A percentile compares a stretch with the other conserved stretches of the same genome.
phyloP scores from a whole-genome alignment of 2,797 vertebrate species.

The Arnoldichthys spilopterus region DNA sequence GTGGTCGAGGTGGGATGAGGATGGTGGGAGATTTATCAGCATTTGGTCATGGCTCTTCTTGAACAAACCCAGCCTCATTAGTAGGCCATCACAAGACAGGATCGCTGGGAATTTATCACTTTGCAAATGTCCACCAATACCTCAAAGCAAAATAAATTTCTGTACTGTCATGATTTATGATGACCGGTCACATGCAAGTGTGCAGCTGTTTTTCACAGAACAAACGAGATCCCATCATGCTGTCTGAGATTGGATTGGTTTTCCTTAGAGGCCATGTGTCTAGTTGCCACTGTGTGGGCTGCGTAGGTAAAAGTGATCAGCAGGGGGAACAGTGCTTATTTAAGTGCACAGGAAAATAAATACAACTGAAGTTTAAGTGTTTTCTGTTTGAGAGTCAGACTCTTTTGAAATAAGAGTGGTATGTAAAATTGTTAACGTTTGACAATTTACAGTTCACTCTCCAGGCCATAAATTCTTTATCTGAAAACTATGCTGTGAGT shows the following conservation, averaged over 20 bases:
- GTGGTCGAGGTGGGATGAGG: constrained; percentile 41
- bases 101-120: constrained; percentile 20
- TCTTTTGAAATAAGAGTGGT: too few relatives aligned
- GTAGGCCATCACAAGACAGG: constrained; percentile 14
- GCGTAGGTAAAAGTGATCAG: neutral
- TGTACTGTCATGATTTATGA: constrained; percentile 16
- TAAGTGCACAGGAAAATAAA: constrained; percentile 2
- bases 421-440: too few relatives aligned
- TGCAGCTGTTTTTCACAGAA: neutral
- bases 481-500: too few relatives aligned
- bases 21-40: constrained; percentile 51
- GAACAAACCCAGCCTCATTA: constrained; percentile 39
- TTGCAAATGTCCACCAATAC: constrained; percentile 2
- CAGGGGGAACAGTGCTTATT: neutral
- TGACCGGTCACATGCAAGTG: constrained; percentile 7
- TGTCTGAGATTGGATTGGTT: neutral
- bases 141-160: constrained; percentile 2
- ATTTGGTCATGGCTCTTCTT: constrained; percentile 42
- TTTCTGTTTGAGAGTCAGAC: neutral
- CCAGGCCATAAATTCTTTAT: too few relatives aligned
- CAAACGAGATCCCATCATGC: neutral
- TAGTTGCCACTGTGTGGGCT: neutral
- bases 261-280: neutral
- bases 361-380: neutral
- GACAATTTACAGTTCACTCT: too few relatives aligned